Conservation (phyloP, 2,888 invertebrate species). For the Crematogaster levior region DNA sequence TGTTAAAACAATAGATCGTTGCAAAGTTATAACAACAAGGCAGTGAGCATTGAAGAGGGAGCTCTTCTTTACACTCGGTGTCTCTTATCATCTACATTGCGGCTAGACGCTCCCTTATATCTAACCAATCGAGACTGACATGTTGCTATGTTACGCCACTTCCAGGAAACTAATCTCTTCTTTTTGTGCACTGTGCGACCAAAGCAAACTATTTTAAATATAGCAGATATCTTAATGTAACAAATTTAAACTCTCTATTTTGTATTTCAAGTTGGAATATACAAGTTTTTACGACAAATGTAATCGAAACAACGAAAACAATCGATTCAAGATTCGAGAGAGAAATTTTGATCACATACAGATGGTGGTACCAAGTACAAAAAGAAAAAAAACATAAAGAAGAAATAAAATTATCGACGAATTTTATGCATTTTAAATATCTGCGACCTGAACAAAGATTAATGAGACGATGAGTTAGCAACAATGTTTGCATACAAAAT, state of each 20-base stretch:
- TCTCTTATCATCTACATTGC: conserved; percentile 54
- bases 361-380: too few species aligned
- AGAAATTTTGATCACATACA: neutral
- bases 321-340: neutral
- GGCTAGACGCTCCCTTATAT: conserved; percentile 28
- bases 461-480: neutral
- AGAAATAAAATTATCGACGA: neutral
- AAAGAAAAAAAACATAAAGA: neutral
- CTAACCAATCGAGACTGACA: conserved; percentile 56
- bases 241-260: neutral
- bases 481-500: neutral
- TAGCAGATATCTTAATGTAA: conserved; percentile 8
- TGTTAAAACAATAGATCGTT: conserved; percentile 45
- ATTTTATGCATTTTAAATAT: neutral
- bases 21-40: conserved; percentile 65
- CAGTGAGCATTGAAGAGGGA: conserved; percentile 33
- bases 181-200: neutral
- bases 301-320: neutral
- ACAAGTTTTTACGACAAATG: neutral
- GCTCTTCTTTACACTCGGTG: conserved; percentile 3
- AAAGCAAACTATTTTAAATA: conserved; percentile 49
- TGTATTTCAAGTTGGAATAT: neutral
- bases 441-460: neutral
- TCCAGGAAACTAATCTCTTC: conserved; percentile 48
- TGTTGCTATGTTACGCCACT: conserved; percentile 28